Evolutionary conservation across 1,140 invertebrate species (phyloP), one percentile per base, ranked within the genome.

Genomic region (Apis florea): DNA sequence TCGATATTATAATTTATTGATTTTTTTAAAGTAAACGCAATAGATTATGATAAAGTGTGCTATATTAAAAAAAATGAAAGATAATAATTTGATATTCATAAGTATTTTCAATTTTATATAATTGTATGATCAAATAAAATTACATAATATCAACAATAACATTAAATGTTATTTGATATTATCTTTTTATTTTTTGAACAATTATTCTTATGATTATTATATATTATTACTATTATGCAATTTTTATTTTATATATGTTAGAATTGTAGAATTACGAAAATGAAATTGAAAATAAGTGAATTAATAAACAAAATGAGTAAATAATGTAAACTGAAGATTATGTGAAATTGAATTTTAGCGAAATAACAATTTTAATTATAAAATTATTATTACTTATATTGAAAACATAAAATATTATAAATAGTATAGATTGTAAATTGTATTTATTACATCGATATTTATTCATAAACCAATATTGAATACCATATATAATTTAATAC

Each of bases 341-440:
- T 21, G 6, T 64, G 11, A 15, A n/a, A 67, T n/a, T 47, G 5
- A 12, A 40, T n/a, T 2, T n/a, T 6, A 15, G n/a, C 11, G 17
- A n/a, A n/a, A 13, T 5, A n/a, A 47, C 40, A 31, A 66, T 3
- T 47, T 13, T 8, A n/a, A n/a, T 49, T 68, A 68, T 51, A 51
- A n/a, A 51, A 68, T 21, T 49, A 51, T 51, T 24, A 17, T 68
- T 8, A 47, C 49, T 15, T 49, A 8, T 49, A 40, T 21, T 0
- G n/a, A 24, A 17, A 24, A n/a, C n/a, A 40, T 19, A 70, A 70
- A 54, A 54, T 59, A 73, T 73, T 58, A 67, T 49, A 49, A 67
- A 11, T 21, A 49, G 2, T 1, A 49, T 56, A 61, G 12, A 68
- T n/a, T 8, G 47, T 40, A 40, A 68, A 51, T 51, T 51, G 40